Evolutionary conservation across 2,888 invertebrate genomes (phyloP), one percentile per base, ranked within the genome.

Genomic region (Microdon myrmicae): DNA sequence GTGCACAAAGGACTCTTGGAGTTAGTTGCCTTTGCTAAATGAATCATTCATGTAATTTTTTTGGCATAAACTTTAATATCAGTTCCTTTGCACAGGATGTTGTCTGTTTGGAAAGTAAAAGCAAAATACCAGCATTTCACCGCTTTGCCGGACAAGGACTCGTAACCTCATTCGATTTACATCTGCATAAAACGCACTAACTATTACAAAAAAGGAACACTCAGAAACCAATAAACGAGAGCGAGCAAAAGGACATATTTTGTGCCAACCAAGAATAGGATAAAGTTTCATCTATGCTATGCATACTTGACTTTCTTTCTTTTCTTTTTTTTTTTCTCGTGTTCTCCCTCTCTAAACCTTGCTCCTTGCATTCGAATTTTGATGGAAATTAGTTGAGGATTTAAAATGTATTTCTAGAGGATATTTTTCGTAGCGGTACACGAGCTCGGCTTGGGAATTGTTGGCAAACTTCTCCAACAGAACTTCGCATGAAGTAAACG

Each of bases 21-120:
- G 10, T 39, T 51, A 29, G 17, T 20, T 53, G 10, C 31, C 26
- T 47, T 13, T 31, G 35, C 9, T 29, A 6, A 23, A 53, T 60
- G 35, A 60, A 60, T 54, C 54, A 60, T 60, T 54, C 48, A 60
- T 54, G 54, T 35, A 60, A 54, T 60, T 59, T n/a, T n/a, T 59
- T 60, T 47, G 47, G 41, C 19, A 53, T 31, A 43, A 54, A 45
- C 37, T 60, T 54, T 28, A 47, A 45, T 47, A 44, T 32, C 7
- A 25, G 37, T 37, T n/a, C 43, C 17, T 31, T 35, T 43, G 23
- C 6, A n/a, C 16, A 8, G 16, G 12, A 17, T 44, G 17, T 10
- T 17, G 32, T 28, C 17, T 35, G 25, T 28, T 44, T 26, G 3
- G 13, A 28, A 26, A 49, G 37, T 38, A 25, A 49, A 58, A 37